phyloP scores from a whole-genome alignment of 1,140 invertebrate genomes.

The Apis dorsata region DNA sequence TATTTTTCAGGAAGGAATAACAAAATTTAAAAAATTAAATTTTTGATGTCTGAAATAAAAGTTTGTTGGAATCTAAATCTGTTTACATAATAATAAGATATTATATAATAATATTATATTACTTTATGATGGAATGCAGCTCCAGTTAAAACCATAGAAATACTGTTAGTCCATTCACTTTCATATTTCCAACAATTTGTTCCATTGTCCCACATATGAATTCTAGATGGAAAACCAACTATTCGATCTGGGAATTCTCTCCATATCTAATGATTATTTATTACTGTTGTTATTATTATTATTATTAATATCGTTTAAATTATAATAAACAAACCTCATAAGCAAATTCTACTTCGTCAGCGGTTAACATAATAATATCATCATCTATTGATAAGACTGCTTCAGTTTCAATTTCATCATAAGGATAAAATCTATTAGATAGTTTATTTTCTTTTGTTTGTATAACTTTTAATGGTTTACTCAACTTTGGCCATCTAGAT shows the following conservation, averaged over 20 bases:
- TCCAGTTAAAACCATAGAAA: constrained; percentile 95
- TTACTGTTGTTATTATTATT: background rate
- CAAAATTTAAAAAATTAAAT: constrained; percentile 5
- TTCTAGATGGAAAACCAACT: constrained; percentile 94
- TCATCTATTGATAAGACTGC: constrained; percentile 95
- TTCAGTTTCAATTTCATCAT: constrained; percentile 96
- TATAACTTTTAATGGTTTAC: constrained; percentile 94
- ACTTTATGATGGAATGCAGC: constrained; percentile 96
- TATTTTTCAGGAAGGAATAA: constrained; percentile 15
- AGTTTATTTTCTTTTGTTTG: constrained; percentile 95
- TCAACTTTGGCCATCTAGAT: constrained; percentile 92
- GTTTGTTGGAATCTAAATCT: background rate
- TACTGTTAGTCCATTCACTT: constrained; percentile 96
- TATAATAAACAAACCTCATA: constrained; percentile 81
- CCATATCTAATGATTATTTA: constrained; percentile 87
- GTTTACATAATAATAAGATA: background rate
- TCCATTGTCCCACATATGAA: constrained; percentile 93
- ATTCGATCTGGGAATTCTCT: constrained; percentile 95
- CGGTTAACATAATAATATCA: constrained; percentile 96
- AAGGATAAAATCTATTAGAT: constrained; percentile 96
- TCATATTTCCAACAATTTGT: constrained; percentile 93
- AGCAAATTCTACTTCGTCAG: constrained; percentile 96
- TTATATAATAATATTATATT: constrained; percentile 32
- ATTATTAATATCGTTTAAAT: background rate
- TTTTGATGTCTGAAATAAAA: constrained; percentile 30